Evolutionary conservation across 2,888 invertebrate species (phyloP).

Genomic region (Spialia ferax): DNA sequence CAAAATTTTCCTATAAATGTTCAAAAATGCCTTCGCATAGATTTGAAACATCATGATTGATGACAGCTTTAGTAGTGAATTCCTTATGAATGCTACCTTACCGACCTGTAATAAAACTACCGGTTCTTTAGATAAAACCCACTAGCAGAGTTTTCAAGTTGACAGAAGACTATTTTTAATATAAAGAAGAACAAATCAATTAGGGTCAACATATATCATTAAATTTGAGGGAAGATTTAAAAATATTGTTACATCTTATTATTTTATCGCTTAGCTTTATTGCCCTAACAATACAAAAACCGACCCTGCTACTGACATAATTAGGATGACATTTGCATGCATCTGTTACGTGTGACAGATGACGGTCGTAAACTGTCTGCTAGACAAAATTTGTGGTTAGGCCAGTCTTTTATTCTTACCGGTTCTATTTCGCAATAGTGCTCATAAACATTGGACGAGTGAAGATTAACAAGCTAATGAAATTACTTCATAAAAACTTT

Average conservation of each 20-base stretch:
- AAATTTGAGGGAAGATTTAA: too few species aligned
- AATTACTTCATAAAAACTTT: constrained; percentile 44
- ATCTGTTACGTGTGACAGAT: constrained; percentile 21
- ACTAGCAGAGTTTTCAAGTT: too few species aligned
- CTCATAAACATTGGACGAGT: constrained; percentile 27
- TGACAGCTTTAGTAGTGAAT: too few species aligned
- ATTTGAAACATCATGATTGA: too few species aligned
- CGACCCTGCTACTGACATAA: not conserved
- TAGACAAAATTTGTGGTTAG: constrained; percentile 32
- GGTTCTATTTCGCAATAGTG: constrained; percentile 14
- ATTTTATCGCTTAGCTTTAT: not conserved
- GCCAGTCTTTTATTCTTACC: constrained; percentile 27
- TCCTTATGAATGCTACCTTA: too few species aligned
- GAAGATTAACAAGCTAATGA: constrained; percentile 37
- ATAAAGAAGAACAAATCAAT: too few species aligned
- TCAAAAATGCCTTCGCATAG: not conserved
- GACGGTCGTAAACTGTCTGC: constrained; percentile 20
- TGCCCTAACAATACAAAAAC: not conserved
- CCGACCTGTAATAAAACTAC: too few species aligned
- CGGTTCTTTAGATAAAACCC: too few species aligned
- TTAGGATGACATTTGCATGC: constrained; percentile 13
- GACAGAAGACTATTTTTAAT: too few species aligned
- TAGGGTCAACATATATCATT: too few species aligned
- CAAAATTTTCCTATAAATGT: constrained; percentile 4
- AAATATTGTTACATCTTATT: too few species aligned